Evolutionary conservation across 2,888 invertebrate species (phyloP), one percentile per base, ranked within the genome.

Genomic region (Dione vanillae): DNA sequence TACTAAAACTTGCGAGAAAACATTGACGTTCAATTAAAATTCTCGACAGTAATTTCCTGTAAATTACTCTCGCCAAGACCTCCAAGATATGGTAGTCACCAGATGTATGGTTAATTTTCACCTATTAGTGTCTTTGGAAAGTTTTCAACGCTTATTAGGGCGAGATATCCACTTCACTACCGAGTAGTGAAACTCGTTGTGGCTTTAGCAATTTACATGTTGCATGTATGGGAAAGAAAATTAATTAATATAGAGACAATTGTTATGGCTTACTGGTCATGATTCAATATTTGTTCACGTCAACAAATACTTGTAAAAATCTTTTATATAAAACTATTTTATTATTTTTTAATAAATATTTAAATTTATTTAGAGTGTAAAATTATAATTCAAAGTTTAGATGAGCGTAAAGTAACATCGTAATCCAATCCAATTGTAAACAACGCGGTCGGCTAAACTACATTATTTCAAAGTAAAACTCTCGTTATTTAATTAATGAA

Each of bases 101-200:
- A 27, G 19, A 16, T 58, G 12, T 45, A 59, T 66, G 35, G 59
- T 51, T 37, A 41, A 59, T 70, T 70, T 65, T 59, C 65, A 70
- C 70, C 65, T 58, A 65, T 70, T 70, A 70, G 59, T 19, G 37
- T 35, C n/a, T 64, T 14, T 66, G 59, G 70, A 70, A 70, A 70
- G 70, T 70, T 64, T 47, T 49, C 59, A 64, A 64, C 16, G 49
- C 49, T 35, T 64, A 64, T 64, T 47, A 64, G 64, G 52, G 59
- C 35, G 41, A 65, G 59, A 59, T 59, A 70, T 65, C 65, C 19
- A 51, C 52, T 52, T 59, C 51, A 51, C 40, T 40, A 8, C 20
- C 49, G 40, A 27, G 35, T 16, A 61, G 70, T 70, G 69, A 70
- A 70, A 70, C 65, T 65, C 19, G 69, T 61, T 61, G 62, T 65